These are phyloP conservation scores for Euglossa dilemma DNA, from an alignment of 1,140 invertebrate genomes.

Conservation along the genomic window DNA sequence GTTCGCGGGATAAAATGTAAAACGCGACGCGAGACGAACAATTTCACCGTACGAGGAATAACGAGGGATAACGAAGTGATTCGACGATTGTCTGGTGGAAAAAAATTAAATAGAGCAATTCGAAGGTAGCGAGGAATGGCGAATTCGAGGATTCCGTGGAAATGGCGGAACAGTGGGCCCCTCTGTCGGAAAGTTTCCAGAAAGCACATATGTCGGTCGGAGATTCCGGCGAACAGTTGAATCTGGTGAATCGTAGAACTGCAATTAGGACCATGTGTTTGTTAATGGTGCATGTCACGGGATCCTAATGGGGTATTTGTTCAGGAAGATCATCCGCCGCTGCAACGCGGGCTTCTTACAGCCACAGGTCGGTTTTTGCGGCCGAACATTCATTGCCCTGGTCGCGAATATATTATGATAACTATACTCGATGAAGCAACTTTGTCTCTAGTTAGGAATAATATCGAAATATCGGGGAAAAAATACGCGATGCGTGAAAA, in stretches of 20 bases:
- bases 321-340: constrained; percentile 10
- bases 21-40: too few species aligned
- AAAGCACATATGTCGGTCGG: constrained; percentile 43
- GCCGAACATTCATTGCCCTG: too few species aligned
- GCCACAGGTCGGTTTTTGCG: background rate
- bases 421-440: background rate
- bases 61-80: too few species aligned
- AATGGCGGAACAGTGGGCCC: constrained; percentile 7
- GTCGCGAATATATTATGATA: background rate
- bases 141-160: constrained; percentile 6
- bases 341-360: constrained; percentile 1
- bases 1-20: too few species aligned
- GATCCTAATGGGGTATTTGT: constrained; percentile 46
- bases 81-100: background rate
- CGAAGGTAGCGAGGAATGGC: background rate
- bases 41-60: too few species aligned
- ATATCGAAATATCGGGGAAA: background rate
- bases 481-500: background rate
- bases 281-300: constrained; percentile 52
- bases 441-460: background rate
- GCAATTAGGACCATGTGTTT: constrained; percentile 60
- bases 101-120: background rate
- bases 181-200: constrained; percentile 46
- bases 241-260: constrained; percentile 38
- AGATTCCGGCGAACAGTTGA: constrained; percentile 48